Evolutionary conservation across 2,113 vertebrate genomes (phyloP).

Genomic region (Megalops atlanticus): DNA sequence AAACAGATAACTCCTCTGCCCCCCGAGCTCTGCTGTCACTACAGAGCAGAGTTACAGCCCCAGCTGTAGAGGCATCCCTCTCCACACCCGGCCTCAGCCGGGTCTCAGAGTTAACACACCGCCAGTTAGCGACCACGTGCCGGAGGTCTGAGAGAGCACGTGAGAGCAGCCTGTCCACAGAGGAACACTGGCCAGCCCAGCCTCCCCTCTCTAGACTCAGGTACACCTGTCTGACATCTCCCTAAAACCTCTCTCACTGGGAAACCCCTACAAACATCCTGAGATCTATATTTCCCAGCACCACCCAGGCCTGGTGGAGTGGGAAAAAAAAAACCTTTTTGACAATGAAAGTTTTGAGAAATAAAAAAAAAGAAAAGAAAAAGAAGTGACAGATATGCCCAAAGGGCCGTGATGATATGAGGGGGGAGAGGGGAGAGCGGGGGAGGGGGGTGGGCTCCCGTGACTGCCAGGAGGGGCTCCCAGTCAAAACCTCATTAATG

Average conservation of each 20-base stretch:
- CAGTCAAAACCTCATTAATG: slow-evolving; percentile 57
- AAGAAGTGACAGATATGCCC: neutral
- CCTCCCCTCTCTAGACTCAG: no score
- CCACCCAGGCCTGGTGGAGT: no score
- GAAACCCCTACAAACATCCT: neutral
- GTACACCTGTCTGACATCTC: no score
- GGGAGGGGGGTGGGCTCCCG: neutral
- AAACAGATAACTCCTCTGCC: slow-evolving; percentile 55
- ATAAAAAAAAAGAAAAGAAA: neutral
- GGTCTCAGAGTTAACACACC: slow-evolving; percentile 40
- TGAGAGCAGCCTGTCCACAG: no score
- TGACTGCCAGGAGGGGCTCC: neutral
- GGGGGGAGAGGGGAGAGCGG: slow-evolving; percentile 23
- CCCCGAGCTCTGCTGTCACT: slow-evolving; percentile 27
- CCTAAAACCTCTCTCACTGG: neutral
- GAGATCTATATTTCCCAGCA: no score
- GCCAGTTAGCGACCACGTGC: no score
- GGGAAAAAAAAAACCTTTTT: neutral
- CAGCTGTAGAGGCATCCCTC: slow-evolving; percentile 46
- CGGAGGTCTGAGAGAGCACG: no score
- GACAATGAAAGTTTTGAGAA: neutral
- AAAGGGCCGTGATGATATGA: slow-evolving; percentile 48
- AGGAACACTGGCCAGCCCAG: no score
- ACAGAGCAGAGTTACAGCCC: slow-evolving; percentile 40
- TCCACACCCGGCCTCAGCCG: slow-evolving; percentile 46